Evolutionary conservation across 2,797 vertebrate species (phyloP).

Genomic region (Natrix natrix): DNA sequence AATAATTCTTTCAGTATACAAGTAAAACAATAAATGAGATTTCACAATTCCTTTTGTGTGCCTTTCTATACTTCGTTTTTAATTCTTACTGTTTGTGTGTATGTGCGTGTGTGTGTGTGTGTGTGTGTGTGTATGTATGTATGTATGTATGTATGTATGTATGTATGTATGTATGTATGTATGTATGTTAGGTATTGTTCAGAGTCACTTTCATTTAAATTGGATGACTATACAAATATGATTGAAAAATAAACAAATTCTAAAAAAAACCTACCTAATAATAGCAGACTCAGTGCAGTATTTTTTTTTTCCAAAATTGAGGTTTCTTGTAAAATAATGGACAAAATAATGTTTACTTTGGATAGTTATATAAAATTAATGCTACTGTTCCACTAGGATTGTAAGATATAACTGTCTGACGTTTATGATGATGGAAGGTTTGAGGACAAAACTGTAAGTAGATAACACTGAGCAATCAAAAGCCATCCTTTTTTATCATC

Average conservation of each 20-base stretch:
- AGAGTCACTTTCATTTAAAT: background rate
- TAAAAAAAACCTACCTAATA: background rate
- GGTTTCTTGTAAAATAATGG: background rate
- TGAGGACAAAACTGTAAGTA: background rate
- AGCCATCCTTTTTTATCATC: background rate
- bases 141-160: too few relatives aligned
- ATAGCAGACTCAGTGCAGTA: background rate
- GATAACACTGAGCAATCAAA: background rate
- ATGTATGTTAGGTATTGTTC: too few relatives aligned
- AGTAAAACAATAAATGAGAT: background rate
- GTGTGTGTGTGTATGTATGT: too few relatives aligned
- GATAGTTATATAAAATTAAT: background rate
- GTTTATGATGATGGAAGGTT: background rate
- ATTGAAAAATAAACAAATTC: background rate
- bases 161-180: too few relatives aligned
- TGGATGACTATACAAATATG: background rate
- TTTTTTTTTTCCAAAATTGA: background rate
- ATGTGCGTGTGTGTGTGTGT: too few relatives aligned
- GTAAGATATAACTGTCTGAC: background rate
- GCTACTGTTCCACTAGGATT: background rate
- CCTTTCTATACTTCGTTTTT: too few relatives aligned
- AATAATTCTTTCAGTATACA: background rate
- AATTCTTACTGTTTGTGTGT: too few relatives aligned
- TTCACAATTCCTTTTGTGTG: background rate
- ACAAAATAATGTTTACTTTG: background rate